Base-by-base conservation (phyloP, 2,888 invertebrate genomes). In the Volucella inanis region DNA sequence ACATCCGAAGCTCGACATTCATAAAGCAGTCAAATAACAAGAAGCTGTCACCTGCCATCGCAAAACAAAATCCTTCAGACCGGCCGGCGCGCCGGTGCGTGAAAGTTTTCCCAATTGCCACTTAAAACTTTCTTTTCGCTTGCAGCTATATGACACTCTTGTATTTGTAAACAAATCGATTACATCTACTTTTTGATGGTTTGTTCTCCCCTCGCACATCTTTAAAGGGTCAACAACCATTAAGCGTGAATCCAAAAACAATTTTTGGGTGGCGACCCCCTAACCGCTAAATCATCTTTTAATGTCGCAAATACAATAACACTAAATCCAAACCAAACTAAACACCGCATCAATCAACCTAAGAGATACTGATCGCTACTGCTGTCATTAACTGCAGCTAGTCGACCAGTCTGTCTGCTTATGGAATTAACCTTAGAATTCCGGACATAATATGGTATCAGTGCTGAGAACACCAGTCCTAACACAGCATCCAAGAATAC, bases 61-160 rank as follows among this genome's bases (percentile, higher is more conserved):
- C 11, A 15, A 43, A 18, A 49, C 18, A 18, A 43, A 54, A 43
- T 50, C 11, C 45, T 14, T 67, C 45, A 12, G 43, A 62, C 47
- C 47, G 52, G 45, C 31, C 31, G 31, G 31, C 31, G 31, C 31
- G 31, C 6, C 31, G 31, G 31, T 55, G 11, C 55, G 74, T 74
- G 74, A 74, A 74, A 54, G 74, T 74, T 62, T 45, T 72, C 49
- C 62, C 55, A 45, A 49, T 64, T 55, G 41, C 31, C 14, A 22
- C 45, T 59, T 45, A 67, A 39, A 57, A 76, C 57, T 67, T 68
- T 68, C 67, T 52, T 45, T 76, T 76, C 22, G 22, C 72, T 64
- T 22, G 49, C 43, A 65, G 64, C 59, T n/a, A 59, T 0, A 31
- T 6, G 31, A 31, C 6, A 31, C 1, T 31, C 31, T 31, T 31